phyloP scores from a whole-genome alignment of 1,140 invertebrate species.

The Bombyx mandarina region DNA sequence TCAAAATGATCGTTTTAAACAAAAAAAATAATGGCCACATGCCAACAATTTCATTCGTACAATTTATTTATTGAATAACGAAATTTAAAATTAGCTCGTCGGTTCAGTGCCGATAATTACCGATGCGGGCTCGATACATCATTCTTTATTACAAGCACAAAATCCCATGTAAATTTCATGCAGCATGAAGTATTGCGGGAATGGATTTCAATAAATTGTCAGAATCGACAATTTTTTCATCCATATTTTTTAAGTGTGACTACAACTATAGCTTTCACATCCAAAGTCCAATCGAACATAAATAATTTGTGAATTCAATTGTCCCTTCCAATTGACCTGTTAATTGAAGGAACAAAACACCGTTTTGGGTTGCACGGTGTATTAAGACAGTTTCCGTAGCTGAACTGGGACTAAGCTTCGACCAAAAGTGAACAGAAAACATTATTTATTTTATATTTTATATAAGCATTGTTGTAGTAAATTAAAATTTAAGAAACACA shows the following conservation, averaged over 20 bases:
- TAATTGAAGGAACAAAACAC: not conserved
- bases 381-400: not conserved
- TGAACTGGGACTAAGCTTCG: no score
- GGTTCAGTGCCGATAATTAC: constrained; percentile 56
- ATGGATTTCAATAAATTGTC: constrained; percentile 41
- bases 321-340: not conserved
- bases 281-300: constrained; percentile 1
- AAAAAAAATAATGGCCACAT: not conserved
- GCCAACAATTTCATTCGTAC: constrained; percentile 24
- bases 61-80: constrained; percentile 61
- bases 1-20: no score
- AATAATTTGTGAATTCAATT: constrained; percentile 3
- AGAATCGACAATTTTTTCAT: constrained; percentile 29
- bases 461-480: no score
- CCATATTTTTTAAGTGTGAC: constrained; percentile 8
- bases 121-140: constrained; percentile 65
- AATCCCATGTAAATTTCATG: constrained; percentile 68
- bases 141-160: constrained; percentile 67
- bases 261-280: constrained; percentile 5
- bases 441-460: no score
- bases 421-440: no score
- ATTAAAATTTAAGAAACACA: no score
- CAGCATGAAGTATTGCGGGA: constrained; percentile 30
- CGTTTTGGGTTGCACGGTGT: not conserved
- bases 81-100: constrained; percentile 55